Base-by-base conservation (phyloP, 2,113 vertebrate species). In the Campylorhamphus procurvoides region DNA sequence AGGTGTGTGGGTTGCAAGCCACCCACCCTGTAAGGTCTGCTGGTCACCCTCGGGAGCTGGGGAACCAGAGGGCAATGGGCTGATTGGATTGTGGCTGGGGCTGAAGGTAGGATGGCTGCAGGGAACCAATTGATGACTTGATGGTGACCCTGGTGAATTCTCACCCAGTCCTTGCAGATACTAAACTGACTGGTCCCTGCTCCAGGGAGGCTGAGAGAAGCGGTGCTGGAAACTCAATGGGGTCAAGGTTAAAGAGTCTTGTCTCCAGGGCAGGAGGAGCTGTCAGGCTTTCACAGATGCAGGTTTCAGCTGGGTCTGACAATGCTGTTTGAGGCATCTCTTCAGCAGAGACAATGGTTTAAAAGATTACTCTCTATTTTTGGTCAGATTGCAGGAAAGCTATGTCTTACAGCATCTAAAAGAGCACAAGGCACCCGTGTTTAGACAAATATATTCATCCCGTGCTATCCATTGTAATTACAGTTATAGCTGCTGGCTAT, bases 171-270 rank as follows among this genome's bases (percentile, higher is more conserved):
- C 40, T 28, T 7, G 18, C 27, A 63, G 18, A 20, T 29, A 29
- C 12, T 29, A 39, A 39, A 28, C 27, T 40, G 60, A 40, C 37
- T 7, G 12, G 22, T 55, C 16, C 29, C 39, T 0, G 1, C 10
- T 31, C 24, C 28, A 2, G 2, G 17, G 53, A 46, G 15, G 15
- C 24, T 25, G 37, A 6, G 40, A 16, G 37, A 2, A 4, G 28
- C 5, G 28, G 53, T 1, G 1, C 3, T 25, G 56, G 44, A 64
- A 40, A 53, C 7, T 3, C n/a, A 49, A 3, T 0, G 0, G 23
- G 9, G 7, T 18, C 3, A 11, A 7, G 31, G 18, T 20, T 37
- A n/a, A 66, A 72, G 23, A 31, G 28, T 4, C 25, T 52, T 22
- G 27, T 85, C 56, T 24, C 25, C 71, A 13, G 40, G 40, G 20